phyloP scores from a whole-genome alignment of 2,888 invertebrate genomes.

The Yponomeuta malinellus region DNA sequence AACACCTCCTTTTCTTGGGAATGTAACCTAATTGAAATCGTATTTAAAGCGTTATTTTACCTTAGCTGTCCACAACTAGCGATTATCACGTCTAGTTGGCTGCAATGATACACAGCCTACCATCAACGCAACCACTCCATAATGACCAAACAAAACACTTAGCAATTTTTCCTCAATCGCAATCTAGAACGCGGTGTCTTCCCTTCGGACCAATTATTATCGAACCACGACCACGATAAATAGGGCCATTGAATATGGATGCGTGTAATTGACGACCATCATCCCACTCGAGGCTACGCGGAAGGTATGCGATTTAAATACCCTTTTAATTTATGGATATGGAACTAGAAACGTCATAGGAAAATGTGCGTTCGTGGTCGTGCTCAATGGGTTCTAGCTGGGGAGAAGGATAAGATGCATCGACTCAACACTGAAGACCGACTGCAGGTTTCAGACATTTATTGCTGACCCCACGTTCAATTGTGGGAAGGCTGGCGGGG shows the following conservation, averaged over 20 bases:
- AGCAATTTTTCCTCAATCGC: slow-evolving; percentile 1
- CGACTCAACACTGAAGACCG: too few relatives aligned
- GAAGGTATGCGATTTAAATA: slow-evolving; percentile 28
- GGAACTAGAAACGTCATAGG: slow-evolving; percentile 6
- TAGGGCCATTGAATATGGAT: slow-evolving; percentile 43
- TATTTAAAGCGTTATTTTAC: too few relatives aligned
- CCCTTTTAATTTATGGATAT: neutral
- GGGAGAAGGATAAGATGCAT: neutral
- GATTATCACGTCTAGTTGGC: neutral
- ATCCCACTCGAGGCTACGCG: slow-evolving; percentile 28
- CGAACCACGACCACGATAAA: slow-evolving; percentile 22
- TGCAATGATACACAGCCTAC: neutral
- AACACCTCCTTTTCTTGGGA: too few relatives aligned
- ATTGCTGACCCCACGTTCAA: too few relatives aligned
- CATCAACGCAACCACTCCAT: neutral
- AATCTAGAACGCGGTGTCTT: slow-evolving; percentile 33
- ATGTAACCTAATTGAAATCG: too few relatives aligned
- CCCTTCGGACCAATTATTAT: slow-evolving; percentile 40
- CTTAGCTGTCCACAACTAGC: too few relatives aligned
- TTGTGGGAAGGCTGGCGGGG: too few relatives aligned
- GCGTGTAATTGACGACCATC: slow-evolving; percentile 39
- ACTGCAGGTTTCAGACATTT: too few relatives aligned
- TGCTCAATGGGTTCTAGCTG: neutral
- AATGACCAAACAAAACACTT: neutral
- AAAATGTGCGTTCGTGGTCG: neutral